Evolutionary conservation across 1,140 invertebrate species (phyloP).

Genomic region (Rhyacophila brunnea): DNA sequence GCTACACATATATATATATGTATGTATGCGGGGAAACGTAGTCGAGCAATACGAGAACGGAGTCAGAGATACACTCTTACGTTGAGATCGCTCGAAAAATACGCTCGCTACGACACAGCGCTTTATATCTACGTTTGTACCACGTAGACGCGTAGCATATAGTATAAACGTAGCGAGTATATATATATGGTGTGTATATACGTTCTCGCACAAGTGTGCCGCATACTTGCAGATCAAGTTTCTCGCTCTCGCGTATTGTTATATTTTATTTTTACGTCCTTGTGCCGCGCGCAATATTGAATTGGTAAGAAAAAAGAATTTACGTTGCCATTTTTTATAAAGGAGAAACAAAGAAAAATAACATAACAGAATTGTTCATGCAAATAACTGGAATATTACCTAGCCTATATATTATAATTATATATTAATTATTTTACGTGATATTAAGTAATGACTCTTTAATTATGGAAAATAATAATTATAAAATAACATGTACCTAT

Average conservation of each 20-base stretch:
- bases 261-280: slow-evolving; percentile 17
- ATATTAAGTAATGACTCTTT: too few species aligned
- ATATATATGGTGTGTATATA: too few species aligned
- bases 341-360: too few species aligned
- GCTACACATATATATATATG: neutral
- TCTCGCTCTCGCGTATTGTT: slow-evolving; percentile 19
- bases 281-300: slow-evolving; percentile 12
- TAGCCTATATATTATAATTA: too few species aligned
- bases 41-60: slow-evolving; percentile 24
- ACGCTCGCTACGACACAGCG: slow-evolving; percentile 3
- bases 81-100: slow-evolving; percentile 24
- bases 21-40: slow-evolving; percentile 13
- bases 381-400: too few species aligned
- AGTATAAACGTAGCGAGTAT: too few species aligned
- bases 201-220: neutral
- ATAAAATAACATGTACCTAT: too few species aligned
- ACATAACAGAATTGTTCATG: too few species aligned
- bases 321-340: too few species aligned
- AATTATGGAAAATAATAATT: too few species aligned
- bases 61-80: slow-evolving; percentile 21
- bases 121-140: neutral
- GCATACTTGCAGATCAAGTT: slow-evolving; percentile 9
- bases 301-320: slow-evolving; percentile 4
- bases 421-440: too few species aligned
- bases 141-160: neutral